Evolutionary conservation across 2,888 invertebrate species (phyloP).

Genomic region (Lasius platythorax): DNA sequence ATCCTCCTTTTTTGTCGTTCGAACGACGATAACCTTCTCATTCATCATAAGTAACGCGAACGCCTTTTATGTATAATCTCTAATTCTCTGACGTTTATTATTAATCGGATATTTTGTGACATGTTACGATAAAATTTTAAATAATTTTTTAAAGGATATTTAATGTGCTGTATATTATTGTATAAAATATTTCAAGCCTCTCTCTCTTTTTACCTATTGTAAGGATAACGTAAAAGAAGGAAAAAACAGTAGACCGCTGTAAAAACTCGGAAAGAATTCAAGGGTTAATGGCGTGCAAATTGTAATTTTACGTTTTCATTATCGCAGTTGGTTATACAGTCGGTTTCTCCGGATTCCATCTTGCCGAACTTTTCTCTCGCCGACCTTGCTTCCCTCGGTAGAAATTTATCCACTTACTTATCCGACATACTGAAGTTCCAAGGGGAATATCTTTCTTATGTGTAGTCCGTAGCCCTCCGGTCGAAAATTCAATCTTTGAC

Average conservation of each 20-base stretch:
- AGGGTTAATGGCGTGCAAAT: slow-evolving; percentile 37
- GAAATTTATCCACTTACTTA: slow-evolving; percentile 71
- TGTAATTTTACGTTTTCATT: slow-evolving; percentile 29
- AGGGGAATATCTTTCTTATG: slow-evolving; percentile 46
- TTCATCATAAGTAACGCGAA: neutral
- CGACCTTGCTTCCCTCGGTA: slow-evolving; percentile 51
- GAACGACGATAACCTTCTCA: neutral
- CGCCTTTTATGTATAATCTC: neutral
- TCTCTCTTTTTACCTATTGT: neutral
- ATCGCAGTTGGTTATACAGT: slow-evolving; percentile 32
- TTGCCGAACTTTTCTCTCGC: slow-evolving; percentile 47
- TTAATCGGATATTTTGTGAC: neutral
- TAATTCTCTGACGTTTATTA: neutral
- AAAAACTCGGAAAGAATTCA: slow-evolving; percentile 5
- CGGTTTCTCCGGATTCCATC: slow-evolving; percentile 8
- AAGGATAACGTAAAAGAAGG: neutral
- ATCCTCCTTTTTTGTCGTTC: neutral
- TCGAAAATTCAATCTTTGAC: slow-evolving; percentile 63
- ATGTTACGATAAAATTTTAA: neutral
- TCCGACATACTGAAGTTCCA: slow-evolving; percentile 45
- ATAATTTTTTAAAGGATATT: slow-evolving; percentile 2
- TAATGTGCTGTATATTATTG: neutral
- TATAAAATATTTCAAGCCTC: neutral
- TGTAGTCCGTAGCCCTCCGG: slow-evolving; percentile 18
- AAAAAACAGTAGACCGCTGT: neutral